These are phyloP conservation scores for Protaetia brevitarsis DNA, from an alignment of 1,140 invertebrate species.

Conservation along the genomic window DNA sequence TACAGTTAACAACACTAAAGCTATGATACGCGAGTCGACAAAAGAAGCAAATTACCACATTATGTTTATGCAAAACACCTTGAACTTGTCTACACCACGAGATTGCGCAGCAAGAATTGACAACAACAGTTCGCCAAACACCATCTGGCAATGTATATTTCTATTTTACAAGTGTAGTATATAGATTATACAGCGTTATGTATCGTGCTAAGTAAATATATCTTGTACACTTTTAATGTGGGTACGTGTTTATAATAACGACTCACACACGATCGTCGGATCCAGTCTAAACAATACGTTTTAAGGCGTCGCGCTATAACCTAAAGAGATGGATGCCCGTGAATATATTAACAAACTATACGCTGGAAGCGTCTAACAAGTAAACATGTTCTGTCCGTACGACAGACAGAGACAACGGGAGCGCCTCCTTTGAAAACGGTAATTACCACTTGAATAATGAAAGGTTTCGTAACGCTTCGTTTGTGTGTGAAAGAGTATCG, in stretches of 20 bases:
- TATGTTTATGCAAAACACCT: conserved; percentile 5
- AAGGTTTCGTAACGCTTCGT: neutral
- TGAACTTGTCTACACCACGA: neutral
- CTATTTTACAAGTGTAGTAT: neutral
- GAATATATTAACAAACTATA: conserved; percentile 1
- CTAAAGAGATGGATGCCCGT: neutral
- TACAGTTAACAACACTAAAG: too few relatives aligned
- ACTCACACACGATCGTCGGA: neutral
- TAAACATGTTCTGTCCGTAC: neutral
- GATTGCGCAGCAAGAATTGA: neutral
- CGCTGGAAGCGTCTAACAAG: neutral
- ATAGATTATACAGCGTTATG: neutral
- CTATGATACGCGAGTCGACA: too few relatives aligned
- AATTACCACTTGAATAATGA: neutral
- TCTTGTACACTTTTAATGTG: neutral
- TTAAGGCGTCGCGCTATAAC: conserved; percentile 2
- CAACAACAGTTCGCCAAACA: too few relatives aligned
- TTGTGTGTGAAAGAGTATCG: too few relatives aligned
- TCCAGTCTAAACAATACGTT: conserved; percentile 9
- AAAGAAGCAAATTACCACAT: neutral
- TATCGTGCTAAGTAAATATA: neutral
- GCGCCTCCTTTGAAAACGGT: neutral
- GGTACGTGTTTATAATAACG: neutral
- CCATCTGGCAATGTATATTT: neutral
- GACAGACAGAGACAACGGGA: neutral